phyloP scores from a whole-genome alignment of 2,888 invertebrate species.

The Orchestes rusci region DNA sequence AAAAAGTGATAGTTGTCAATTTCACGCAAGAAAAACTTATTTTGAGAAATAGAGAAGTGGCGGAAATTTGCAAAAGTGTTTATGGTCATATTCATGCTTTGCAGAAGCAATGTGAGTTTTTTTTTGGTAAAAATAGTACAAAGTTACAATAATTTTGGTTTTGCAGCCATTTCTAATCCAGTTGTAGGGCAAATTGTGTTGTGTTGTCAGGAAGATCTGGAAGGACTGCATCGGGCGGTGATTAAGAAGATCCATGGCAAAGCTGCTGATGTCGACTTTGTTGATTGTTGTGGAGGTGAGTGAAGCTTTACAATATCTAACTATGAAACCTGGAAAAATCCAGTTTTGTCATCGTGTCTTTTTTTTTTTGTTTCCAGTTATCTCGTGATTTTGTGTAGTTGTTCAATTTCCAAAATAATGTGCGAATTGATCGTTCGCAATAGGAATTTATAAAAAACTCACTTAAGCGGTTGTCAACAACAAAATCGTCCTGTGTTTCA shows the following conservation, averaged over 20 bases:
- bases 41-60: slow-evolving; percentile 32
- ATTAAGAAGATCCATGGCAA: slow-evolving; percentile 26
- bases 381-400: background rate
- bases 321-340: background rate
- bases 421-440: no score
- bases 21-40: slow-evolving; percentile 26
- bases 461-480: no score
- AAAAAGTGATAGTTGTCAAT: slow-evolving; percentile 29
- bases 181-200: slow-evolving; percentile 32
- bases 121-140: no score
- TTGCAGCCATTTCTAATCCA: slow-evolving; percentile 26
- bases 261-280: slow-evolving; percentile 29
- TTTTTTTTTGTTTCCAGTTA: background rate
- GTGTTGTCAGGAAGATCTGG: slow-evolving; percentile 25
- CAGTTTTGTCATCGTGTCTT: no score
- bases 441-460: no score
- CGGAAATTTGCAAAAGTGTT: slow-evolving; percentile 26
- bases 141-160: no score
- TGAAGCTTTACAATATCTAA: background rate
- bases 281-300: slow-evolving; percentile 32
- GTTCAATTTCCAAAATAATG: background rate
- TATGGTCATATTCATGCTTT: slow-evolving; percentile 23
- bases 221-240: slow-evolving; percentile 30
- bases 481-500: no score
- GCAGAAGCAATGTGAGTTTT: slow-evolving; percentile 20